Evolutionary conservation across 2,797 vertebrate genomes (phyloP).

Genomic region (Scomberomorus guttatus): DNA sequence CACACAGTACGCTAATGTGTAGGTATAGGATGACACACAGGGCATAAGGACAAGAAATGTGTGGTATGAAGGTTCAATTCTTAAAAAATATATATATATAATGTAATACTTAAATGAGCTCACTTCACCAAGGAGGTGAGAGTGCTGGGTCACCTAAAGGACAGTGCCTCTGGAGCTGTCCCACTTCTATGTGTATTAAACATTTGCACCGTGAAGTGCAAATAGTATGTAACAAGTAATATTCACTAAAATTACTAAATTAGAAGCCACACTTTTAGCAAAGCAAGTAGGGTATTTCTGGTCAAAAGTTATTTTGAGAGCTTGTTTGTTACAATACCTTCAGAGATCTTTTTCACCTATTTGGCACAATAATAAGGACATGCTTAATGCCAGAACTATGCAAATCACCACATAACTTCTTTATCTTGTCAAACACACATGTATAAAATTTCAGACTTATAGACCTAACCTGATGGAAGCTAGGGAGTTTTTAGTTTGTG

Average conservation of each 20-base stretch:
- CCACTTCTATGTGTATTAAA: slow-evolving; percentile 9
- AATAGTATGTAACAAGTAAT: not conserved
- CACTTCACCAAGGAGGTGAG: not conserved
- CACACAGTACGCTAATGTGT: not conserved
- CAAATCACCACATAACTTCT: too few relatives aligned
- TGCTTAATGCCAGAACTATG: too few relatives aligned
- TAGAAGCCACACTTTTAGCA: too few relatives aligned
- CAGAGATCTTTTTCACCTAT: not conserved
- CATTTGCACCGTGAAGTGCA: not conserved
- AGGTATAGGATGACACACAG: not conserved
- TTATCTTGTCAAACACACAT: too few relatives aligned
- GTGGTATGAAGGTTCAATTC: not conserved
- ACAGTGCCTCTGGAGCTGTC: slow-evolving; percentile 4
- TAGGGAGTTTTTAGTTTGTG: too few relatives aligned
- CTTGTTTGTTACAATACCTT: too few relatives aligned
- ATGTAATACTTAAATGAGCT: slow-evolving; percentile 16
- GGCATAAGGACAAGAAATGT: not conserved
- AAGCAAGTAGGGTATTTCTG: too few relatives aligned
- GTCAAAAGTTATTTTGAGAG: too few relatives aligned
- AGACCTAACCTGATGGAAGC: too few relatives aligned
- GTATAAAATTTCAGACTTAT: too few relatives aligned
- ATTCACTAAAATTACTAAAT: not conserved
- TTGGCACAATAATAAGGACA: too few relatives aligned
- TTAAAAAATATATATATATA: not conserved
- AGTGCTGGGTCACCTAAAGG: slow-evolving; percentile 10